Evolutionary conservation across 2,888 invertebrate genomes (phyloP).

Genomic region (Macrosiphum euphorbiae): DNA sequence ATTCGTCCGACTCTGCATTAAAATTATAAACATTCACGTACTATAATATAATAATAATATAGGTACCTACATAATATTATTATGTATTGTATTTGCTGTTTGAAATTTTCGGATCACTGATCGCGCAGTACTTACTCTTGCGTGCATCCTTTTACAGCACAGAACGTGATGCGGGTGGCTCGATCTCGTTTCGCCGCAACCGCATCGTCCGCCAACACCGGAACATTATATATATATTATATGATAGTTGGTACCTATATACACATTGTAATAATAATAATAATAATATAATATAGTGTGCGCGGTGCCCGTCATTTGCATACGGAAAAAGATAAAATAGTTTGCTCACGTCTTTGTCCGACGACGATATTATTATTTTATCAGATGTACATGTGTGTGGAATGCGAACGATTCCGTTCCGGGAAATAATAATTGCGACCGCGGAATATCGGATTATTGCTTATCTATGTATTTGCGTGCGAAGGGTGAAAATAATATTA

Average conservation of each 20-base stretch:
- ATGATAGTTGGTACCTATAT: neutral
- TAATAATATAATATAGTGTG: neutral
- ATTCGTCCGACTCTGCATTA: neutral
- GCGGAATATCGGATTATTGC: slow-evolving; percentile 9
- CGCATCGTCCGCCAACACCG: slow-evolving; percentile 3
- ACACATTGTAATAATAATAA: neutral
- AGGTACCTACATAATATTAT: neutral
- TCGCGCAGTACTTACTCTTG: slow-evolving; percentile 22
- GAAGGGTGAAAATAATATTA: neutral
- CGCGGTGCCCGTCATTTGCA: neutral
- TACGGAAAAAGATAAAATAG: slow-evolving; percentile 5
- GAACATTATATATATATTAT: neutral
- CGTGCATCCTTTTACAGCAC: slow-evolving; percentile 2
- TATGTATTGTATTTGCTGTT: neutral
- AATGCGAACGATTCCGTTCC: slow-evolving; percentile 25
- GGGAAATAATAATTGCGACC: slow-evolving; percentile 15
- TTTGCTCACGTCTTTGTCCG: slow-evolving; percentile 34
- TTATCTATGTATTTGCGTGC: neutral
- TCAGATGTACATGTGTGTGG: neutral
- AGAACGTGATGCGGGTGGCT: neutral
- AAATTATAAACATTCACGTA: neutral
- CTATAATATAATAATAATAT: neutral
- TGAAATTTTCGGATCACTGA: slow-evolving; percentile 43
- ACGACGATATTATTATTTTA: slow-evolving; percentile 17
- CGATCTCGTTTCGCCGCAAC: neutral